Base-by-base conservation (phyloP, 2,888 invertebrate genomes). In the Limnephilus rhombicus region DNA sequence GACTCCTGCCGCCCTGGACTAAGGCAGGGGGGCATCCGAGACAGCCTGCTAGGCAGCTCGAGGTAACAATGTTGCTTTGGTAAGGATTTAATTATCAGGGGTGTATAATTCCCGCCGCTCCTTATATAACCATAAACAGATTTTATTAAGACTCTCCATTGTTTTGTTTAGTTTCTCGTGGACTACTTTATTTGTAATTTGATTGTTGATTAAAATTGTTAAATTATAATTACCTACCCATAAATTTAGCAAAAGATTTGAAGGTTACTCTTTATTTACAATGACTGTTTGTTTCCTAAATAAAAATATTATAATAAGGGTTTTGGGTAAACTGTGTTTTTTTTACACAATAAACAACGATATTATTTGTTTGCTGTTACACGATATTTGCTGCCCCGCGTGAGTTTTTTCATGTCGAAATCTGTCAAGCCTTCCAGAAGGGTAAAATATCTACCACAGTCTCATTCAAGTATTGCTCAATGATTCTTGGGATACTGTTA, bases 1-100 rank as follows among this genome's bases (percentile, higher is more conserved):
- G 80, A 80, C 89, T 80, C 91, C 83, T 82, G 34, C 91, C 89
- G 82, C 82, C 49, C 90, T 37, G 90, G 90, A 89, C 88, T 89
- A 41, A 31, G 37, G 24, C 88, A 89, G 88, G 88, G 88, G 12
- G 18, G 88, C 12, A 89, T 80, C 80, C 49, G 53, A 49, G 87
- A 49, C 68, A 68, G 86, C 41, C 86, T n/a, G n/a, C 29, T 86
- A 83, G 37, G 83, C 24, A 15, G 34, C 82, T 31, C 13, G 82
- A 83, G 83, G 68, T 68, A 68, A 68, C 68, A 68, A 68, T 68
- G 24, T 68, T 68, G 68, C 68, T 68, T 68, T 24, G 68, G 68
- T 68, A 68, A 68, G 68, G 68, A 68, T 68, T 68, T 68, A 68
- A 68, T 68, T 68, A 9, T 68, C n/a, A 68, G 68, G 68, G 68